These are phyloP conservation scores for Helicoverpa armigera DNA, from an alignment of 1,140 invertebrate species.

Conservation along the genomic window DNA sequence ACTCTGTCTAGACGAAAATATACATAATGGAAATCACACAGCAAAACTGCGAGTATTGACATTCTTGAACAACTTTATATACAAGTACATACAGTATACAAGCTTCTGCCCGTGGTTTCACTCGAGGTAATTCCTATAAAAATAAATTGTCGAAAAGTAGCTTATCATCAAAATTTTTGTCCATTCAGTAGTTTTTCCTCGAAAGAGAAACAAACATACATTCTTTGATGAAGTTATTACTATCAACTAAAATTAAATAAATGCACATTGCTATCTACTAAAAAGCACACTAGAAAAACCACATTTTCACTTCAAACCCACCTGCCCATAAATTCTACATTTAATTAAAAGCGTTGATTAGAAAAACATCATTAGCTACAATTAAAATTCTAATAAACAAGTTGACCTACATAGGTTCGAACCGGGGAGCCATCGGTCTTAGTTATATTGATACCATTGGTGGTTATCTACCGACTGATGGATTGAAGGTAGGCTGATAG, in stretches of 20 bases:
- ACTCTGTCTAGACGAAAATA: not conserved
- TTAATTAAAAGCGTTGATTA: conserved; percentile 24
- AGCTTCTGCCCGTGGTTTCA: too few relatives aligned
- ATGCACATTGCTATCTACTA: too few relatives aligned
- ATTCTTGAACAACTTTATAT: too few relatives aligned
- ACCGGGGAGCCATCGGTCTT: conserved; percentile 29
- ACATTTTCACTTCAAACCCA: not conserved
- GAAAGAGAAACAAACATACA: too few relatives aligned
- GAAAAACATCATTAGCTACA: conserved; percentile 10
- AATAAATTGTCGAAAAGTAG: too few relatives aligned
- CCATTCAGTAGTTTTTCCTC: too few relatives aligned
- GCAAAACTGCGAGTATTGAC: not conserved
- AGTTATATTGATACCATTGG: conserved; percentile 2
- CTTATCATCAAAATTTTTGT: too few relatives aligned
- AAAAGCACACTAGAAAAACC: not conserved
- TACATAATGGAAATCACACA: not conserved
- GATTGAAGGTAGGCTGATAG: not conserved
- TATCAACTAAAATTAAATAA: too few relatives aligned
- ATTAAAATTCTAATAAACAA: conserved; percentile 34
- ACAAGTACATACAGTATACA: too few relatives aligned
- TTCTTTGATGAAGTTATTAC: too few relatives aligned
- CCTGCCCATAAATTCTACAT: conserved; percentile 11
- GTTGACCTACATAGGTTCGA: conserved; percentile 16
- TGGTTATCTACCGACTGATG: conserved; percentile 22
- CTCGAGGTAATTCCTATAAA: too few relatives aligned